phyloP scores from a whole-genome alignment of 2,888 invertebrate genomes.

The Antheraea yamamai region DNA sequence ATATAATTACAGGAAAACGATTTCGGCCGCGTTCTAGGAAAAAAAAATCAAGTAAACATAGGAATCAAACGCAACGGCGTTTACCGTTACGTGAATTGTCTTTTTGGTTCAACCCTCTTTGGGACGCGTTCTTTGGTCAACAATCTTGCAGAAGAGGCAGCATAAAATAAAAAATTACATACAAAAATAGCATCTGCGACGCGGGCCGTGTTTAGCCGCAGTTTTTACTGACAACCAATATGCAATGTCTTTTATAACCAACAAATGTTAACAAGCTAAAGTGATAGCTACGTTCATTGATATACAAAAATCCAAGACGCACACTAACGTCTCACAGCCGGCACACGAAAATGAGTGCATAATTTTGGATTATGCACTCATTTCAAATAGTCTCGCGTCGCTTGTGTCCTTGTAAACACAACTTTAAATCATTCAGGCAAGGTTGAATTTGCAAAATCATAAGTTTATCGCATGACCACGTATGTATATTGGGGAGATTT shows the following conservation, averaged over 20 bases:
- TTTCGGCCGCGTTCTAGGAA: background rate
- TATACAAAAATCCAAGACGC: too few relatives aligned
- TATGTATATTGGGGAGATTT: too few relatives aligned
- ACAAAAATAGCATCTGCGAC: background rate
- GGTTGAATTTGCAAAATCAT: too few relatives aligned
- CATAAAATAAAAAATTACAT: background rate
- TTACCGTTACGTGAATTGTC: constrained; percentile 42
- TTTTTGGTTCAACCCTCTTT: constrained; percentile 69
- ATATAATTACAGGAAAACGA: background rate
- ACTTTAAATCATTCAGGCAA: too few relatives aligned
- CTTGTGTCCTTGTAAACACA: too few relatives aligned
- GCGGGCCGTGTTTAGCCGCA: background rate
- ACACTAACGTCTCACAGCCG: too few relatives aligned
- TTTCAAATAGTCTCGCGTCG: too few relatives aligned
- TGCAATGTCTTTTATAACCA: background rate
- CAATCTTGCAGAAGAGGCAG: background rate
- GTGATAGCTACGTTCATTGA: background rate
- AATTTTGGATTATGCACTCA: too few relatives aligned
- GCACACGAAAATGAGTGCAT: too few relatives aligned
- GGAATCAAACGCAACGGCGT: background rate
- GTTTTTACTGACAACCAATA: background rate
- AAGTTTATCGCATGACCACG: too few relatives aligned
- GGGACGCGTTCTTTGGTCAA: constrained; percentile 67
- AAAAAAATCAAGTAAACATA: background rate
- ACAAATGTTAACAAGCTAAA: background rate